A percentile compares a stretch with the other conserved stretches of the same genome.
Conservation (phyloP, 2,888 invertebrate species). For the Eristalinus aeneus region DNA sequence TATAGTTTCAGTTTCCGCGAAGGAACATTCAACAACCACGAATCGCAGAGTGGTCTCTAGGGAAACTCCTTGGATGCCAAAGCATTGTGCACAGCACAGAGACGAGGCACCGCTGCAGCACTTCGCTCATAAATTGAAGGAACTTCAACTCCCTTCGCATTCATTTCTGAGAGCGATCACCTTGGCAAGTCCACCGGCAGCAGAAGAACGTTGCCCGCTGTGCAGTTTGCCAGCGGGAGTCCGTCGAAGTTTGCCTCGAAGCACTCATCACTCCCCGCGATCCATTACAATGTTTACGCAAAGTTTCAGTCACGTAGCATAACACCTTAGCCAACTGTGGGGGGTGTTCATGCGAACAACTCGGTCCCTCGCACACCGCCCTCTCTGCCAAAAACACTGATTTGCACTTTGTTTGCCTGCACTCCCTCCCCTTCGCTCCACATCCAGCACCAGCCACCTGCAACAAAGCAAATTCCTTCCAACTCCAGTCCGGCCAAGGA, state of each 20-base stretch:
- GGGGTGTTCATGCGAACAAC: neutral
- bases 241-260: too few relatives aligned
- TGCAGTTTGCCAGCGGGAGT: neutral
- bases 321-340: neutral
- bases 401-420: neutral
- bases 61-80: too few relatives aligned
- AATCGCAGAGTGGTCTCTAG: too few relatives aligned
- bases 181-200: neutral
- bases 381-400: neutral
- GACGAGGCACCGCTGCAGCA: too few relatives aligned
- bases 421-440: neutral
- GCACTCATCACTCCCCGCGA: neutral
- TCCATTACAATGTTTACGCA: neutral
- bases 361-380: too few relatives aligned
- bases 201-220: neutral
- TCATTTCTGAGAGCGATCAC: neutral
- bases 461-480: neutral
- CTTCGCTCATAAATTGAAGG: too few relatives aligned
- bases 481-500: neutral
- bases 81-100: too few relatives aligned
- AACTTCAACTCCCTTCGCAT: too few relatives aligned
- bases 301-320: neutral
- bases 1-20: too few relatives aligned
- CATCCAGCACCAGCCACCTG: neutral
- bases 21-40: too few relatives aligned